A percentile compares a stretch with the other conserved stretches of the same genome.
Conservation (phyloP, 2,888 invertebrate species). For the Neoitamus cyanurus region DNA sequence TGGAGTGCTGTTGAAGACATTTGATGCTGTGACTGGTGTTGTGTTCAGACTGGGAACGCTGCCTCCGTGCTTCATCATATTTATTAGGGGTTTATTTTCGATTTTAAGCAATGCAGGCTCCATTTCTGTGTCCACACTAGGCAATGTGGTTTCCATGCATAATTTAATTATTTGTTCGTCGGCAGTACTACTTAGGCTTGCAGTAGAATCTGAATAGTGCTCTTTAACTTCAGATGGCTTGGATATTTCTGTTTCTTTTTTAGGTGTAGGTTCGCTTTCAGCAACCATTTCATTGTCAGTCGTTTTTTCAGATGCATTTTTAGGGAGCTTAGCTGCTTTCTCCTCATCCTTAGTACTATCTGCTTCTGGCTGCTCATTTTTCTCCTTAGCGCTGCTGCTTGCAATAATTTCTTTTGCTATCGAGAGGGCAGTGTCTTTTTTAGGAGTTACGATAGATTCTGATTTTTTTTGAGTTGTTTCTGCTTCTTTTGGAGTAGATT, state of each 20-base stretch:
- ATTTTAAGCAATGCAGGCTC: slow-evolving; percentile 7
- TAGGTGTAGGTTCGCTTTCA: background rate
- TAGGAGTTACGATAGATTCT: background rate
- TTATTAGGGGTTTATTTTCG: slow-evolving; percentile 51
- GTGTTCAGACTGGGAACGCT: slow-evolving; percentile 52
- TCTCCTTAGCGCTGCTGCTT: too few species aligned
- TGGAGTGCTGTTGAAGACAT: slow-evolving; percentile 54
- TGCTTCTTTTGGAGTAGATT: background rate
- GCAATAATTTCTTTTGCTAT: background rate
- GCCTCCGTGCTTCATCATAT: slow-evolving; percentile 52
- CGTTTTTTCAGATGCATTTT: background rate
- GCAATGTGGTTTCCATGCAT: slow-evolving; percentile 14
- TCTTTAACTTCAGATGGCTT: background rate
- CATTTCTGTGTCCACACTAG: background rate
- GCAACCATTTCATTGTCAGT: background rate
- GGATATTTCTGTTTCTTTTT: background rate
- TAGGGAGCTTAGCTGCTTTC: background rate
- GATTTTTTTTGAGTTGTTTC: background rate
- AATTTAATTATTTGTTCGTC: slow-evolving; percentile 37
- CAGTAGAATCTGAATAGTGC: background rate
- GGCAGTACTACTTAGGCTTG: slow-evolving; percentile 20
- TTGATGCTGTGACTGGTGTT: slow-evolving; percentile 51
- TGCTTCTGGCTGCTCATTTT: background rate
- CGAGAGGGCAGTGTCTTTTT: background rate
- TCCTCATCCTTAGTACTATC: background rate